Conservation (phyloP, 2,888 invertebrate genomes). For the Cheilosia scutellata region DNA sequence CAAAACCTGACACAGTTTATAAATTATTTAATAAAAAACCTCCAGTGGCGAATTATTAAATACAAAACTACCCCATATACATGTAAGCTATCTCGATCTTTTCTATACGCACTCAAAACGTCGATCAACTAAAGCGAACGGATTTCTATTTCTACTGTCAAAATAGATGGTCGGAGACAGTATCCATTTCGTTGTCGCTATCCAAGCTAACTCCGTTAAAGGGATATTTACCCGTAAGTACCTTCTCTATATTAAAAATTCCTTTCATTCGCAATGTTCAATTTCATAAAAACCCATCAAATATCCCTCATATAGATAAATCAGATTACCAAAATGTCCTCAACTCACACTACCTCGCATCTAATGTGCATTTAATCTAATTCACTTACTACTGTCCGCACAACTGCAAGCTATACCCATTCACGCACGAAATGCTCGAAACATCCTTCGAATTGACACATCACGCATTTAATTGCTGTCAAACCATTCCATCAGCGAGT, state of each 20-base stretch:
- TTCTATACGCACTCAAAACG: too few species aligned
- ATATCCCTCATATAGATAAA: conserved; percentile 30
- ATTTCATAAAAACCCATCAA: neutral
- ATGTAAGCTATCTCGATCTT: too few species aligned
- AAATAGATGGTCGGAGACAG: too few species aligned
- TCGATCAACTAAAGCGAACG: too few species aligned
- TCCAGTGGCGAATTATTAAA: too few species aligned
- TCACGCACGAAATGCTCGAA: conserved; percentile 13
- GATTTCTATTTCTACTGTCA: too few species aligned
- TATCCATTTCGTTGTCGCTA: neutral
- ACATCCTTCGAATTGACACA: conserved; percentile 63
- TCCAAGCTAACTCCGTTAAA: neutral
- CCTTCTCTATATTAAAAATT: neutral
- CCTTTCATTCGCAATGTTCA: neutral
- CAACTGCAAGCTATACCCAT: conserved; percentile 43
- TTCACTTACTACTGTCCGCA: conserved; percentile 57
- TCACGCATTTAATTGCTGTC: conserved; percentile 74
- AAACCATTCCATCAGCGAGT: conserved; percentile 55
- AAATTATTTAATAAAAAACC: too few species aligned
- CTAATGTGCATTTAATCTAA: conserved; percentile 58
- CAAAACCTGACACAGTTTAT: too few species aligned
- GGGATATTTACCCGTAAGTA: neutral
- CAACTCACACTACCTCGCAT: neutral
- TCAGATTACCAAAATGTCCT: conserved; percentile 26
- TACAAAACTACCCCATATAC: too few species aligned